phyloP scores from a whole-genome alignment of 2,113 vertebrate genomes.

The Scomber japonicus region DNA sequence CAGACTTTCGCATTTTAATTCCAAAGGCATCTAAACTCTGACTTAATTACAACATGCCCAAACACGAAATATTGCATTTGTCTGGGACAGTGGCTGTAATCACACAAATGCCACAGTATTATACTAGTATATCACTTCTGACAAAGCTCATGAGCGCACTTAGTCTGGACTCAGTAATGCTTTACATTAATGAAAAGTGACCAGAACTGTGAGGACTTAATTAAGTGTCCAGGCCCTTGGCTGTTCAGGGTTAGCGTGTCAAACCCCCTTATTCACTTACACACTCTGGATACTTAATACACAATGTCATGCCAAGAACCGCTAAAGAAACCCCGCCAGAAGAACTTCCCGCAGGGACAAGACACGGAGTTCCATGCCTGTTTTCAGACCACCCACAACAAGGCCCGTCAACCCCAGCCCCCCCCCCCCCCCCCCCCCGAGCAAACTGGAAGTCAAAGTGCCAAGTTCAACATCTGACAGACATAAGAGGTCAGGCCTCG shows the following conservation, averaged over 20 bases:
- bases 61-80: too few species aligned
- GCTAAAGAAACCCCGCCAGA: slow-evolving; percentile 42
- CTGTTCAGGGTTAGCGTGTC: slow-evolving; percentile 59
- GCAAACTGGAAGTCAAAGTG: slow-evolving; percentile 70
- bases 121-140: slow-evolving; percentile 9
- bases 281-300: slow-evolving; percentile 64
- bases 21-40: neutral
- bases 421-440: slow-evolving; percentile 12
- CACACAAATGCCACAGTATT: neutral
- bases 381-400: slow-evolving; percentile 57
- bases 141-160: slow-evolving; percentile 35
- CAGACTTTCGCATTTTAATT: neutral
- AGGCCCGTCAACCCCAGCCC: slow-evolving; percentile 32
- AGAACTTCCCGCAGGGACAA: slow-evolving; percentile 56
- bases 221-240: slow-evolving; percentile 73
- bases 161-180: slow-evolving; percentile 27
- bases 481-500: slow-evolving; percentile 58
- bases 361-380: slow-evolving; percentile 46
- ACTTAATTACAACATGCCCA: too few species aligned
- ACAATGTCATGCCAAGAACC: slow-evolving; percentile 60
- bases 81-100: neutral
- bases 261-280: slow-evolving; percentile 59
- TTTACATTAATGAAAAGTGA: slow-evolving; percentile 68
- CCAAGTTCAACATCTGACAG: slow-evolving; percentile 70
- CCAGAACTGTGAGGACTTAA: slow-evolving; percentile 72